Percentiles rank a stretch among this genome's conserved stretches.
Conservation (phyloP, 2,113 vertebrate species). For the Danionella cerebrum region DNA sequence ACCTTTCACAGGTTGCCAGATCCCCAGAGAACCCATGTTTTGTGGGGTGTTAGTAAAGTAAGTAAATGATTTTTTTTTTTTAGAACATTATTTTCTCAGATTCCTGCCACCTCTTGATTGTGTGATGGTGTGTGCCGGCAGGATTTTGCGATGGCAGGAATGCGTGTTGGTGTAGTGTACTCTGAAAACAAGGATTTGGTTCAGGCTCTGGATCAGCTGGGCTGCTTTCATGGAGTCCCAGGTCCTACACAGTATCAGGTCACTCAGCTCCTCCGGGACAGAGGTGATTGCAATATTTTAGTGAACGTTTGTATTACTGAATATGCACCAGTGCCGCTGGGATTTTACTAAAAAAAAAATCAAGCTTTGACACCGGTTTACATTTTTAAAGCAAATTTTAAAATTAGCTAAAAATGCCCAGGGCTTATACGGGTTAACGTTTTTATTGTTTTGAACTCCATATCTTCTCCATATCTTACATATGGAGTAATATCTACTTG, state of each 20-base stretch:
- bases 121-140: conserved; percentile 43
- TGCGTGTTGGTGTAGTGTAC: conserved; percentile 82
- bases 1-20: conserved; percentile 80
- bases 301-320: background rate
- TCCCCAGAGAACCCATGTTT: conserved; percentile 87
- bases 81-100: background rate
- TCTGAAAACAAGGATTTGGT: conserved; percentile 79
- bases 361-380: too few relatives aligned
- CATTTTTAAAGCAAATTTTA: too few relatives aligned
- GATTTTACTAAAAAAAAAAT: too few relatives aligned
- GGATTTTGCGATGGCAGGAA: conserved; percentile 87
- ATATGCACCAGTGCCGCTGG: too few relatives aligned
- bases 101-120: background rate
- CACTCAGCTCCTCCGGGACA: conserved; percentile 79
- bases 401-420: too few relatives aligned
- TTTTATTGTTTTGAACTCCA: too few relatives aligned
- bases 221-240: conserved; percentile 76
- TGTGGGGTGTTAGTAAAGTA: conserved; percentile 95
- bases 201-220: conserved; percentile 75
- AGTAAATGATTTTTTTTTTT: conserved; percentile 12
- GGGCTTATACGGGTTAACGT: too few relatives aligned
- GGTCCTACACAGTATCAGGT: conserved; percentile 81
- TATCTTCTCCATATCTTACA: too few relatives aligned
- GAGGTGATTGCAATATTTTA: conserved; percentile 58
- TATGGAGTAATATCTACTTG: too few relatives aligned